Evolutionary conservation across 2,888 invertebrate species (phyloP), one percentile per base, ranked within the genome.

Genomic region (Apotomis capreana): DNA sequence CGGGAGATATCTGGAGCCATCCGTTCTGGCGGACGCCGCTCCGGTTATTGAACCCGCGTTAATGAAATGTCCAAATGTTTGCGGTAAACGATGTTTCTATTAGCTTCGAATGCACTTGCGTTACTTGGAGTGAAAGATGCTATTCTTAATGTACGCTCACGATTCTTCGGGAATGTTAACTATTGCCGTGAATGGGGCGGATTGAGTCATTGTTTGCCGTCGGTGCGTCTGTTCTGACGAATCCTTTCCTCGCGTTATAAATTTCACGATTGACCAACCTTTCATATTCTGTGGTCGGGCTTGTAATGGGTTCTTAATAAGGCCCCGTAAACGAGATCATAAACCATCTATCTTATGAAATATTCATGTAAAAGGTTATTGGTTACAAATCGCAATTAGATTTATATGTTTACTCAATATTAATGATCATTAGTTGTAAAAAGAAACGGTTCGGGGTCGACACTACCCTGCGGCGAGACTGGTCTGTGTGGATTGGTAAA

Each of bases 21-120:
- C 81, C 79, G 77, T 78, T 80, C 76, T 59, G 75, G 73, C 73
- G 77, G 76, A 76, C 76, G 77, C 83, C 49, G 85, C 84, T 83
- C 85, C 88, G 92, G 92, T 91, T 90, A 87, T 90, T 89, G 89
- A 90, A 88, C 84, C 87, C 71, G 74, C 84, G 88, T 86, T 91
- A 91, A 90, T 90, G 87, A 88, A 88, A 89, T 86, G 89, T 86
- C 83, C 87, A 90, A 90, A 87, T 87, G 80, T 78, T 82, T 83
- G 80, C 79, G 77, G 83, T 85, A 81, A 79, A 80, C 86, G 83
- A 86, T 83, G 86, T 86, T 83, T 88, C 87, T 86, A 85, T 89
- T 87, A 86, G 80, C 77, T 63, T 77, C 67, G 49, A 75, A 75
- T 78, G 76, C 78, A 80, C 76, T 78, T 78, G 65, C 65, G 65